Percentiles rank a stretch among this genome's conserved stretches.
Evolutionary conservation across 2,888 invertebrate species (phyloP).

Genomic region (Luperina testacea): DNA sequence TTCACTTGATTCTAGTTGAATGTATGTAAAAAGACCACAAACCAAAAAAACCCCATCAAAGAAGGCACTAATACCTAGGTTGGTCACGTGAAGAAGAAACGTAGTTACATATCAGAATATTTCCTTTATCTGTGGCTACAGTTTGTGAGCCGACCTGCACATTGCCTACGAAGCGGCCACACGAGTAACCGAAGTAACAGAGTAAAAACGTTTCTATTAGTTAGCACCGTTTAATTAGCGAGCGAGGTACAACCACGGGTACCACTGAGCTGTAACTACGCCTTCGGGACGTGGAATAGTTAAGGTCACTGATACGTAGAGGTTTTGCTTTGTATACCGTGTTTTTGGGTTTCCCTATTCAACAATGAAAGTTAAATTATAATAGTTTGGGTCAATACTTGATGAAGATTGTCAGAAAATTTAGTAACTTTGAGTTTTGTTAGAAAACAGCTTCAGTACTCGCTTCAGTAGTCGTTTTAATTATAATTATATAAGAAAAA

Average conservation of each 20-base stretch:
- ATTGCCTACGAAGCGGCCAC: slow-evolving; percentile 1
- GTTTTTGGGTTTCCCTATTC: background rate
- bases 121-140: background rate
- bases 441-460: no score
- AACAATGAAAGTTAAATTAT: background rate
- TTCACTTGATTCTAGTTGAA: background rate
- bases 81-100: background rate
- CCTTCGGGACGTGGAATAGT: background rate
- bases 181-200: background rate
- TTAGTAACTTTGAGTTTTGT: background rate
- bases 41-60: background rate
- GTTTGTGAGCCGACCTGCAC: slow-evolving; percentile 4
- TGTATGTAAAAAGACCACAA: no score
- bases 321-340: background rate
- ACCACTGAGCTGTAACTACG: background rate
- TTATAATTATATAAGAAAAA: background rate
- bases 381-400: no score
- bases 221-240: slow-evolving; percentile 18
- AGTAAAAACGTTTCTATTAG: background rate
- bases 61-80: background rate
- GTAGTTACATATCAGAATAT: slow-evolving; percentile 1
- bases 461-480: no score
- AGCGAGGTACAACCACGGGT: background rate
- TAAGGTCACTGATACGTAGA: background rate
- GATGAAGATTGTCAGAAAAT: background rate